Percentiles rank a stretch among this genome's conserved stretches.
These are phyloP conservation scores for Pseudonaja textilis DNA, from an alignment of 2,113 vertebrate species.

Conservation along the genomic window DNA sequence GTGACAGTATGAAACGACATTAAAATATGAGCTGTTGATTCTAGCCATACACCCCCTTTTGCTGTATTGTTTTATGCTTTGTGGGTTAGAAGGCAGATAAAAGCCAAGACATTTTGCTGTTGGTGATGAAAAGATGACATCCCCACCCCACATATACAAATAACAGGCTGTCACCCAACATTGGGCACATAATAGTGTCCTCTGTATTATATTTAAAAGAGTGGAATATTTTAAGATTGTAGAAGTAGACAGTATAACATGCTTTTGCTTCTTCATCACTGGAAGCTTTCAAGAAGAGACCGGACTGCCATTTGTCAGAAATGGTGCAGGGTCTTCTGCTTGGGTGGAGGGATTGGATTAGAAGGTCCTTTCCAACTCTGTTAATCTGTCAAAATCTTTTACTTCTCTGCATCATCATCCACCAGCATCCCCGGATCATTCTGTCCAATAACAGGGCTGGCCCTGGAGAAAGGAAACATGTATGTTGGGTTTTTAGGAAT, in stretches of 20 bases:
- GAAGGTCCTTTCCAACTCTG: no score
- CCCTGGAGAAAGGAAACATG: background rate
- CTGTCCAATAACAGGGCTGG: background rate
- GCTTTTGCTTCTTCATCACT: background rate
- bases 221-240: background rate
- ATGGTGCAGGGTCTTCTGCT: no score
- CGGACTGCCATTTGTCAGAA: no score
- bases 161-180: background rate
- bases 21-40: background rate
- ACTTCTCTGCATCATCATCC: background rate
- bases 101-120: background rate
- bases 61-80: background rate
- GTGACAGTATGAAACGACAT: background rate
- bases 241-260: background rate
- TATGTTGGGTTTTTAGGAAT: background rate
- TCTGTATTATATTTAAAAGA: background rate
- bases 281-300: no score
- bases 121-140: background rate
- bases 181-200: background rate
- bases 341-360: no score
- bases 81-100: background rate
- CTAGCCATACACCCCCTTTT: background rate
- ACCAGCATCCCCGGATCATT: background rate
- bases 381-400: no score
- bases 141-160: background rate